Evolutionary conservation across 2,113 vertebrate species (phyloP).

Genomic region (Dicaeum eximium): DNA sequence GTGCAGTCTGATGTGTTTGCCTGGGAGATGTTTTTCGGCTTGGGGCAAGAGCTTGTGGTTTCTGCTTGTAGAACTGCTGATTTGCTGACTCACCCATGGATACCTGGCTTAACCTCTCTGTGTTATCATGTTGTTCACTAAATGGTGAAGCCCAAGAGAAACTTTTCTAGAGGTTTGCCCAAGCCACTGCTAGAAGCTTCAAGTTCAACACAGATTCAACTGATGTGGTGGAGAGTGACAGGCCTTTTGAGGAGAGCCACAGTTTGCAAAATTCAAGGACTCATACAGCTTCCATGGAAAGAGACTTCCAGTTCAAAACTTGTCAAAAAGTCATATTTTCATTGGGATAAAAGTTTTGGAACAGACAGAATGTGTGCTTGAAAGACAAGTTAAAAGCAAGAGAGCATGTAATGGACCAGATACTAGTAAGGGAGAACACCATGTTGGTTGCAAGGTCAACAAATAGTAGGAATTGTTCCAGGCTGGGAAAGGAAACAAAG

Average conservation of each 20-base stretch:
- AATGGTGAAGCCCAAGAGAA: not conserved
- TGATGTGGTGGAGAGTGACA: not conserved
- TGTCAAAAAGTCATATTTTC: not conserved
- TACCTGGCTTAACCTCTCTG: not conserved
- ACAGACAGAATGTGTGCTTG: accelerated
- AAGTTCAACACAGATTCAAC: not conserved
- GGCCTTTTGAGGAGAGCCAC: not conserved
- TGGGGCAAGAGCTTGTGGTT: not conserved
- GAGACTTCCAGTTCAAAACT: not conserved
- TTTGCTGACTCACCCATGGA: not conserved
- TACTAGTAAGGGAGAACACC: not conserved
- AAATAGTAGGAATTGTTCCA: not conserved
- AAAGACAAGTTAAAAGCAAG: not conserved
- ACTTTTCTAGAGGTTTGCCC: not conserved
- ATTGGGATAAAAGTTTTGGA: not conserved
- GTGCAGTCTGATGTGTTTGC: not conserved
- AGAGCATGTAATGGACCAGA: too few species aligned
- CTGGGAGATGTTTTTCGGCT: not conserved
- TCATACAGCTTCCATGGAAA: not conserved
- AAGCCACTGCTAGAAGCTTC: not conserved
- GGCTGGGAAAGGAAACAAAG: not conserved
- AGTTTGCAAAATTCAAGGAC: not conserved
- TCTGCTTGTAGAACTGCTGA: not conserved
- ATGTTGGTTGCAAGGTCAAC: not conserved
- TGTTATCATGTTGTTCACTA: not conserved